Base-by-base conservation (phyloP, 64 coral and sea anemone genomes). In the Porites lutea region DNA sequence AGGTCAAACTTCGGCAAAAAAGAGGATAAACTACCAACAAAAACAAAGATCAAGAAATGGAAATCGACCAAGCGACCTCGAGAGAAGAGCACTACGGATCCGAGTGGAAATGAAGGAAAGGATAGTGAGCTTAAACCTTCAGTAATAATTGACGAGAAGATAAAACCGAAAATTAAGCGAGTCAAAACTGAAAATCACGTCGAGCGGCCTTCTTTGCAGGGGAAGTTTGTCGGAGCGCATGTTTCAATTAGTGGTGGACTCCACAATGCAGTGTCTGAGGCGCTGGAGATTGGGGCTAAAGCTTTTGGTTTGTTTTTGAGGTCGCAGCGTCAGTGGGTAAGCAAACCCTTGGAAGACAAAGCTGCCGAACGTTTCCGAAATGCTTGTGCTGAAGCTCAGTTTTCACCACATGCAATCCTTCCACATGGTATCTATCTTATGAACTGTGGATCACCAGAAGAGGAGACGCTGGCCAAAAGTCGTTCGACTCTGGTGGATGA, bases 341-440 rank as follows among this genome's bases (percentile, higher is more conserved):
- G 93, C 59, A 98, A 98, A 83, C 96, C 96, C 10, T 72, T 98
- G 43, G 87, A 90, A 3, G 93, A 98, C 13, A 90, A 93, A 6
- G 75, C 49, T 71, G 96, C 96, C 13, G 51, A 95, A 7, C 72
- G 18, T 3, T 98, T 98, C 60, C 70, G 53, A 93, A 87, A 95
- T 60, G 88, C 93, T 51, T 98, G 96, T 67, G 49, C 82, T 9
- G 65, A 58, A 20, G 60, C 71, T 19, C 77, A 83, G 13, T 98
- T 93, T 65, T 93, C 94, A 6, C 81, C 93, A 60, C 50, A 65
- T 83, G 52, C 81, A 55, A 98, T 98, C 72, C 88, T 98, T 19
- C 90, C 96, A 13, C 96, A 98, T 78, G 96, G 96, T 3, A 98
- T 95, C 22, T 98, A 98, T 37, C 88, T 98, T 1, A 93, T 98